phyloP scores from a whole-genome alignment of 2,888 invertebrate genomes.

The Lasioglossum figueresi region DNA sequence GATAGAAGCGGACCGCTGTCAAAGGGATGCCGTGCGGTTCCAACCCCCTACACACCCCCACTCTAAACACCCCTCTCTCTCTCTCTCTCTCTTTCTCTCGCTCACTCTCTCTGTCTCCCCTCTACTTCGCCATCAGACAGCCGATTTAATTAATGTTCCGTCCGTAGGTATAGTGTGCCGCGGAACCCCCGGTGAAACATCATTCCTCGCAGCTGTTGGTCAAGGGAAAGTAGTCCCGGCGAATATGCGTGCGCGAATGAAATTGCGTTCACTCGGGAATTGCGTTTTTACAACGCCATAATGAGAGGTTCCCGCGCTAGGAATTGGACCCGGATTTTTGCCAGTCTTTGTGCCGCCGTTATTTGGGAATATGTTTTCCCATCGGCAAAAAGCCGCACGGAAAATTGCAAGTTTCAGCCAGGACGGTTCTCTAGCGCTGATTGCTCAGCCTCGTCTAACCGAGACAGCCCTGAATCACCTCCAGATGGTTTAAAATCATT shows the following conservation, averaged over 20 bases:
- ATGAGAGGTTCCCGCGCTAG: constrained; percentile 43
- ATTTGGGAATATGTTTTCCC: background rate
- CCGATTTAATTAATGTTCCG: constrained; percentile 76
- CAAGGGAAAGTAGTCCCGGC: constrained; percentile 46
- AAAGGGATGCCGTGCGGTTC: constrained; percentile 71
- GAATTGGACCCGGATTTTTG: background rate
- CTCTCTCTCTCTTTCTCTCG: constrained; percentile 23
- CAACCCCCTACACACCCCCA: constrained; percentile 22
- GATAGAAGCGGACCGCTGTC: constrained; percentile 72
- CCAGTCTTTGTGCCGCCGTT: background rate
- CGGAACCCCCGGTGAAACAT: constrained; percentile 53
- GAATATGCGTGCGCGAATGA: constrained; percentile 16
- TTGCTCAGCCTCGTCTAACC: background rate
- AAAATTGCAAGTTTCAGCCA: background rate
- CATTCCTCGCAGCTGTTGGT: constrained; percentile 53
- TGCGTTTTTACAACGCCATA: constrained; percentile 54
- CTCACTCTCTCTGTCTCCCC: constrained; percentile 6
- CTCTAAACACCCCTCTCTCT: background rate
- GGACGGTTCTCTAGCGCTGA: background rate
- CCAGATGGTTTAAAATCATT: background rate
- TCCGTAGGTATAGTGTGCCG: constrained; percentile 51
- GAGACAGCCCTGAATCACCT: background rate
- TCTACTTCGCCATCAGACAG: constrained; percentile 43
- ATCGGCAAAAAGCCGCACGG: background rate
- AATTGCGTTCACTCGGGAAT: constrained; percentile 44